Conservation (phyloP, 1,140 invertebrate species). For the Heliconius melpomene region DNA sequence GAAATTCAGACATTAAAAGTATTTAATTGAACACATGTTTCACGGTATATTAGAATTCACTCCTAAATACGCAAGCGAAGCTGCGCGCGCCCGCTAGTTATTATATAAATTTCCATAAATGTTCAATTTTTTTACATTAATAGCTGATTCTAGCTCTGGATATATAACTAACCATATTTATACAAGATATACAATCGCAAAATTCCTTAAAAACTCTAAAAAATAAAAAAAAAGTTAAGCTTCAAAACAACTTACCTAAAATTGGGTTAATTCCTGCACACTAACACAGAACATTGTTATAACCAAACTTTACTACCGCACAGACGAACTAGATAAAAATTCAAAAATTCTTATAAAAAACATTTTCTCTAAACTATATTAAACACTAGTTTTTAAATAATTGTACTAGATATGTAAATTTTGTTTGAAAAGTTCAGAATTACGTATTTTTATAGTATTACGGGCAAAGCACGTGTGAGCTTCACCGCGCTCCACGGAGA, state of each 20-base stretch:
- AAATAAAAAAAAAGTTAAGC: neutral
- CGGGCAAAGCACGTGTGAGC: conserved; percentile 30
- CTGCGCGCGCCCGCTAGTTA: too few species aligned
- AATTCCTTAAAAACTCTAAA: neutral
- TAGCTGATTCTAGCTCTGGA: too few species aligned
- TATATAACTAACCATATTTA: neutral
- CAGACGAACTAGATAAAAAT: neutral
- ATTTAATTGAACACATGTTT: too few species aligned
- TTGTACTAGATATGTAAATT: neutral
- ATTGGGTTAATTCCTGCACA: conserved; percentile 28
- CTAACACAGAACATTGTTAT: conserved; percentile 23
- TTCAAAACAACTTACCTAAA: conserved; percentile 21
- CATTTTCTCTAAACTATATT: neutral
- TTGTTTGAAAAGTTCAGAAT: conserved; percentile 12
- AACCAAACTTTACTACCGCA: conserved; percentile 20
- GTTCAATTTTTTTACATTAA: too few species aligned
- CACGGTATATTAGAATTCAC: too few species aligned
- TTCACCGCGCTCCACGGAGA: conserved; percentile 14
- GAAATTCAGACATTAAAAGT: too few species aligned
- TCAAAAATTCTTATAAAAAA: neutral
- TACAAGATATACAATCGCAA: neutral
- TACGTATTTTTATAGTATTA: conserved; percentile 6
- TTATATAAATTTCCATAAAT: too few species aligned
- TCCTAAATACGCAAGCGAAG: too few species aligned
- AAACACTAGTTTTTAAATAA: neutral